Evolutionary conservation across 2,888 invertebrate genomes (phyloP), one percentile per base, ranked within the genome.

Genomic region (Nesidiocoris tenuis): DNA sequence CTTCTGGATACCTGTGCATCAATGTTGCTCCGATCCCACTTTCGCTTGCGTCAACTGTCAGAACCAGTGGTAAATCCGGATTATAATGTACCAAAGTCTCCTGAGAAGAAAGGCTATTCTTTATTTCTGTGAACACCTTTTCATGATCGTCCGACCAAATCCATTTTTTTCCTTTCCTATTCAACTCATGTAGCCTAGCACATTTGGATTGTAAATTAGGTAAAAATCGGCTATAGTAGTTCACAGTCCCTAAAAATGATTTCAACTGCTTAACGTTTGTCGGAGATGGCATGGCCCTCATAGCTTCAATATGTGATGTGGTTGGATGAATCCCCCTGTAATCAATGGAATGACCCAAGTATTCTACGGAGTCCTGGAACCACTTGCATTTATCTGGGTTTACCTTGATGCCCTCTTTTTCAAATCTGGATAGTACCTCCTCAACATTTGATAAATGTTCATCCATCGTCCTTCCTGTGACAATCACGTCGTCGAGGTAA

Each of bases 211-310:
- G 57, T 9, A 56, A 22, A 7, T 68, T 19, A 2, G 3, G 57
- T 21, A 68, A 21, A 22, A 56, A 68, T 5, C 23, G 7, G 3
- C 9, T 5, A n/a, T 57, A 65, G 23, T 66, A 75, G 3, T 23
- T 71, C 1, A 61, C 16, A 2, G 21, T 17, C 1, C 71, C 71
- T 7, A 61, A 9, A n/a, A 71, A 61, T 18, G 75, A 66, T 18
- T 19, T 55, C 18, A 75, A 21, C 24, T 66, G 39, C 12, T 9
- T 22, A 7, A 67, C n/a, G 54, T 66, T 66, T 1, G 22, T 75
- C 19, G 75, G 75, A 3, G 56, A 7, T 17, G 75, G 75, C 56
- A 66, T 24, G 21, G 54, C 16, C 7, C 54, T 66, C 21, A 75
- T 24, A 2, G 75, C 75, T 16, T 65, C 25, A 5, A 75, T 18